Conservation (phyloP, 1,140 invertebrate species). For the Anadara kagoshimensis region DNA sequence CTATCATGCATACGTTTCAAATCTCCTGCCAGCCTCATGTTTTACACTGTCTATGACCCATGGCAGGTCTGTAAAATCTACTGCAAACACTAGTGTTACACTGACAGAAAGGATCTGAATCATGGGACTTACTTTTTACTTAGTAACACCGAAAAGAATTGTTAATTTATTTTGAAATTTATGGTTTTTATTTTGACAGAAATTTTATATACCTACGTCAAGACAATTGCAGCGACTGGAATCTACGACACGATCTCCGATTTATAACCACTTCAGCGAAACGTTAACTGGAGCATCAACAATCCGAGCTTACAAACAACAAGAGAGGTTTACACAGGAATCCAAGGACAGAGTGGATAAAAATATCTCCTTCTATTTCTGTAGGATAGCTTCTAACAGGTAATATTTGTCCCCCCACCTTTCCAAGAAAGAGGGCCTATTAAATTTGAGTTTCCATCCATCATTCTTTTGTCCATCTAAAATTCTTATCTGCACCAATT, state of each 20-base stretch:
- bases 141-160: too few relatives aligned
- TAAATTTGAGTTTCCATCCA: background rate
- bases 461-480: too few relatives aligned
- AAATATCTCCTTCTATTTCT: slow-evolving; percentile 68
- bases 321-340: slow-evolving; percentile 73
- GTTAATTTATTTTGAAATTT: background rate
- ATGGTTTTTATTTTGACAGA: slow-evolving; percentile 76
- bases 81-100: too few relatives aligned
- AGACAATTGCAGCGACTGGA: slow-evolving; percentile 75
- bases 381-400: slow-evolving; percentile 59
- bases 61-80: too few relatives aligned
- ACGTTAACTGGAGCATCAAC: slow-evolving; percentile 73
- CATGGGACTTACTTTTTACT: too few relatives aligned
- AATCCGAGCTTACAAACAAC: slow-evolving; percentile 75
- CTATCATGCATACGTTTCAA: too few relatives aligned
- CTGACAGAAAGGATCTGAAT: too few relatives aligned
- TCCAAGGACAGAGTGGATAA: slow-evolving; percentile 68
- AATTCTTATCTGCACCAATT: too few relatives aligned
- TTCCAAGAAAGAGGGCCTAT: slow-evolving; percentile 27
- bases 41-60: too few relatives aligned
- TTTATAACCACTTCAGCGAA: slow-evolving; percentile 75
- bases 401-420: slow-evolving; percentile 47
- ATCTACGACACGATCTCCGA: slow-evolving; percentile 72
- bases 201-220: slow-evolving; percentile 89
- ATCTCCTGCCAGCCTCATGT: too few relatives aligned